Evolutionary conservation across 2,888 invertebrate genomes (phyloP).

Genomic region (Apantesis nais): DNA sequence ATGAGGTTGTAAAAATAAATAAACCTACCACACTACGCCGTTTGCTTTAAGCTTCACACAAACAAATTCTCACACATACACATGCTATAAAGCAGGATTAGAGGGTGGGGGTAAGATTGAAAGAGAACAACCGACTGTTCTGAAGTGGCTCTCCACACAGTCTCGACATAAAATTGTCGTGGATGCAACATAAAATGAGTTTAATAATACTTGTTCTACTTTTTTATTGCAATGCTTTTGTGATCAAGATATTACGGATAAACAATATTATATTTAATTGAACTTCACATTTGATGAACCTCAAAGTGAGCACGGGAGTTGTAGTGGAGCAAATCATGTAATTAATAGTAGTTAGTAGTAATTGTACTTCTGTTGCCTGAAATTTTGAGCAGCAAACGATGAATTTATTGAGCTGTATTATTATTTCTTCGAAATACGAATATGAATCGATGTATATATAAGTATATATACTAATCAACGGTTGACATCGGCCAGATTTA

Average conservation of each 20-base stretch:
- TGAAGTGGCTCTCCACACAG: neutral
- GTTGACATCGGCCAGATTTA: neutral
- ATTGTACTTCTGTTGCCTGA: too few species aligned
- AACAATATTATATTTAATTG: neutral
- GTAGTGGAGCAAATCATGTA: too few species aligned
- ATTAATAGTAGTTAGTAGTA: too few species aligned
- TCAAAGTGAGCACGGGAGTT: neutral
- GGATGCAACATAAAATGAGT: neutral
- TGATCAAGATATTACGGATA: neutral
- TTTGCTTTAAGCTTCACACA: slow-evolving; percentile 51
- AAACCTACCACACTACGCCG: slow-evolving; percentile 57
- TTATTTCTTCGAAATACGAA: neutral
- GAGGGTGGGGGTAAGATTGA: slow-evolving; percentile 4
- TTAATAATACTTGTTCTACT: neutral
- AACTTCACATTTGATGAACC: too few species aligned
- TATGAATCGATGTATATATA: too few species aligned
- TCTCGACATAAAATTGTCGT: neutral
- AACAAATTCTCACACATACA: slow-evolving; percentile 46
- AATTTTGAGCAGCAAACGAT: neutral
- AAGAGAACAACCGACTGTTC: neutral
- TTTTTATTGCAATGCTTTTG: neutral
- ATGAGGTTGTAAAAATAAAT: slow-evolving; percentile 72
- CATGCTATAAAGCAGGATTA: slow-evolving; percentile 49
- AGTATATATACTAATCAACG: neutral
- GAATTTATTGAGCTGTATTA: neutral